Conservation (phyloP, 1,140 invertebrate genomes). For the Caenorhabditis latens region DNA sequence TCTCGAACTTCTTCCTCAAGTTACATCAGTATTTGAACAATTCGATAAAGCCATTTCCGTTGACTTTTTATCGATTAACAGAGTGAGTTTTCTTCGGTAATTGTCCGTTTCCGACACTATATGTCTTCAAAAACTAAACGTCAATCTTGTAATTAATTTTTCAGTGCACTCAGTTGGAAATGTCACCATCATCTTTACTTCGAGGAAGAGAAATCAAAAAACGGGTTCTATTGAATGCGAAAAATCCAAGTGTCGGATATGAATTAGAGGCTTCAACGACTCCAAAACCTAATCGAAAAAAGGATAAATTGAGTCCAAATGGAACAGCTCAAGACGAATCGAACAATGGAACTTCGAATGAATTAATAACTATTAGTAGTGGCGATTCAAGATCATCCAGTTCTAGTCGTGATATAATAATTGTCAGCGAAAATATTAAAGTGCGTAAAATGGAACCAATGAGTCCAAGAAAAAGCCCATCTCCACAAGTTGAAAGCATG, state of each 20-base stretch:
- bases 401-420: neutral
- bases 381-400: no score
- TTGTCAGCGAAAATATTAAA: neutral
- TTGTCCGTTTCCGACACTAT: neutral
- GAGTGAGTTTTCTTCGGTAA: neutral
- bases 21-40: neutral
- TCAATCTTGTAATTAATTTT: no score
- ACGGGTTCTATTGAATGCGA: neutral
- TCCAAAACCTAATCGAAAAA: no score
- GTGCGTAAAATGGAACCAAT: neutral
- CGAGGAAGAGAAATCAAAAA: slow-evolving; percentile 4
- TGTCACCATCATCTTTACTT: neutral
- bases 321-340: no score
- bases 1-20: neutral
- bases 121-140: neutral
- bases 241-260: slow-evolving; percentile 1
- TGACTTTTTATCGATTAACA: neutral
- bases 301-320: no score
- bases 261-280: no score
- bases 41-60: neutral
- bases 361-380: no score
- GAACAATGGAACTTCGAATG: no score
- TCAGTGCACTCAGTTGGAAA: slow-evolving; percentile 28
- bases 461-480: neutral
- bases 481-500: neutral